Evolutionary conservation across 2,797 vertebrate species (phyloP).

Genomic region (Valencia hispanica): DNA sequence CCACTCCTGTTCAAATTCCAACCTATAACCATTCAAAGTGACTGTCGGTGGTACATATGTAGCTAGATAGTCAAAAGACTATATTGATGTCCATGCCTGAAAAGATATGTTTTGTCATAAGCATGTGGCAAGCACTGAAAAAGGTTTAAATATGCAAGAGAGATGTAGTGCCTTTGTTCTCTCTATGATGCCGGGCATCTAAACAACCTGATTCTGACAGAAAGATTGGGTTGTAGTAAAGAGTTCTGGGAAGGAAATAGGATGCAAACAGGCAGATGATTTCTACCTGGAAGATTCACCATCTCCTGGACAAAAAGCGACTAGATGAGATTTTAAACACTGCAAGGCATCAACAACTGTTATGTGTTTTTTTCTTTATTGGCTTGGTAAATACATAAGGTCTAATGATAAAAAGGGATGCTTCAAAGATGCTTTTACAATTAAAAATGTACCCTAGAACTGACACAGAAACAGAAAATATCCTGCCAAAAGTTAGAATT

Average conservation of each 20-base stretch:
- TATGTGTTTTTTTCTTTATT: constrained; percentile 24
- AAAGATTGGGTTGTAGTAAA: constrained; percentile 57
- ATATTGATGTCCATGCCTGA: constrained; percentile 44
- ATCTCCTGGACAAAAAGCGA: constrained; percentile 23
- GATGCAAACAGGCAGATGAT: constrained; percentile 37
- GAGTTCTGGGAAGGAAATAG: constrained; percentile 48
- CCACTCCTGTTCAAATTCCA: constrained; percentile 85
- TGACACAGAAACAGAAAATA: constrained; percentile 27
- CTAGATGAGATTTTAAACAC: constrained; percentile 24
- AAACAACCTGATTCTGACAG: constrained; percentile 60
- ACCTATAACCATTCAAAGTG: constrained; percentile 74
- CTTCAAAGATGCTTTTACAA: constrained; percentile 36
- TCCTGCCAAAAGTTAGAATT: constrained; percentile 28
- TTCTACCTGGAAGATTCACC: constrained; percentile 44
- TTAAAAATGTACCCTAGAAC: constrained; percentile 22
- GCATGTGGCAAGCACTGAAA: constrained; percentile 62
- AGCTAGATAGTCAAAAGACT: constrained; percentile 52
- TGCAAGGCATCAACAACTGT: constrained; percentile 26
- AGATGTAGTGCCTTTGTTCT: constrained; percentile 54
- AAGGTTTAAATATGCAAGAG: constrained; percentile 49
- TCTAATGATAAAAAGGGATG: constrained; percentile 58
- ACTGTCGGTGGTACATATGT: constrained; percentile 42
- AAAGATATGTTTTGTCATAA: constrained; percentile 55
- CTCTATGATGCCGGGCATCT: constrained; percentile 75
- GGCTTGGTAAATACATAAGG: constrained; percentile 19